Base-by-base conservation (phyloP, 2,113 vertebrate genomes). In the Nyctereutes procyonoides region DNA sequence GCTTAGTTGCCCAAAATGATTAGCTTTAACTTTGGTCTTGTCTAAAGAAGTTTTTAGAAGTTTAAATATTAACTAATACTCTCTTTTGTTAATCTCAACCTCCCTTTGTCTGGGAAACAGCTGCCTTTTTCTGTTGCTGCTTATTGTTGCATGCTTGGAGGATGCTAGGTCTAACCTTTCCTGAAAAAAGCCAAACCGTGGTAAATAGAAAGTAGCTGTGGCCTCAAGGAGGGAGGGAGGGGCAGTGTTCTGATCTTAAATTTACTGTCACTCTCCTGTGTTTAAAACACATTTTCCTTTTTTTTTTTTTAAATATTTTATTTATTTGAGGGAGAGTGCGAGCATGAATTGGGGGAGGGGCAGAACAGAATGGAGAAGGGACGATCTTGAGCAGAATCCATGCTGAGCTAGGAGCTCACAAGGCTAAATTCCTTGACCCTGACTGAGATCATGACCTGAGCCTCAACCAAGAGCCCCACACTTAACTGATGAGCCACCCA, bases 41-140 rank as follows among this genome's bases (percentile, higher is more conserved):
- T 71, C 43, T 80, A 32, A 92, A 76, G 77, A 86, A 95, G 13
- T 74, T 96, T 88, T 83, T 88, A 38, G 69, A 88, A 82, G 30
- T 55, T 81, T 60, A 67, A 84, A 51, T 94, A 65, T 84, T 87
- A 92, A 16, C 17, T 30, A 48, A 74, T 55, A 82, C 43, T 88
- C 11, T 48, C 56, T 92, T 80, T 28, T 80, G 16, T 94, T 94
- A 67, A 74, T 83, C 8, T 71, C 28, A 67, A 17, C 13, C 35
- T 84, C 22, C 35, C 51, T 69, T 62, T 32, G 3, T 69, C 55
- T 85, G 43, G 51, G 51, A 92, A 92, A 86, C 43, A 74, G 16
- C 24, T 77, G 35, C 35, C 26, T 38, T 95, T 74, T 88, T 60
- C 17, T 67, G 24, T 43, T 93, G 48, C 24, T 89, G 11, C 14